Evolutionary conservation across 1,140 invertebrate genomes (phyloP), one percentile per base, ranked within the genome.

Genomic region (Pseudomyrmex dendroicus): DNA sequence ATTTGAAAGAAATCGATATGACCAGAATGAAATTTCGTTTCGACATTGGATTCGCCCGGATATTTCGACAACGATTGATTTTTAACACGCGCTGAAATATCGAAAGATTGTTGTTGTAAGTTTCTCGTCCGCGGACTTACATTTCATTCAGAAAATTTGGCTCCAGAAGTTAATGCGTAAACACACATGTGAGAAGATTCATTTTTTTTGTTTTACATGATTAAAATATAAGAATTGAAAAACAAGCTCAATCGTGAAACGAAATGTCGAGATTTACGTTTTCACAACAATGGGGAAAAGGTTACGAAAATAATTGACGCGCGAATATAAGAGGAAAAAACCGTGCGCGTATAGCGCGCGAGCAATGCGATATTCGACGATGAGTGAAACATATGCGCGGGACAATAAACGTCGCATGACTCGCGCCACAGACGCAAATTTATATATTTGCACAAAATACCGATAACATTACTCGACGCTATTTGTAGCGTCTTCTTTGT

Each of bases 381-480:
- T 44, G 44, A 78, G 68, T 15, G 50, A 46, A 68, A 48, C 44
- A 48, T 8, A 22, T 35, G 35, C 35, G 35, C 17, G 10, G 50
- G 63, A 84, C 56, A 85, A 83, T 57, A 67, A 44, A 50, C 15
- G 20, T 9, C 4, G n/a, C 46, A n/a, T 35, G 35, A 78, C 68
- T 50, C 63, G 82, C 35, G 25, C 25, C 25, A 25, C 66, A 57
- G 54, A 61, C 50, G 17, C 20, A 44, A 70, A 70, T 70, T 70
- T 59, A 78, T 35, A 35, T 35, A 35, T 78, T 70, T 70, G 54
- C 76, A 54, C 44, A 78, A 78, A 78, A 78, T 78, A 78, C 64
- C 76, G 54, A 59, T 78, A 78, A 59, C 54, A 9, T 78, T 78
- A 70, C 20, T 59, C 52, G 20, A n/a, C 15, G 76, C 64, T 78